Evolutionary conservation across 2,797 vertebrate genomes (phyloP), one percentile per base, ranked within the genome.

Genomic region (Muraenolepis orangiensis): DNA sequence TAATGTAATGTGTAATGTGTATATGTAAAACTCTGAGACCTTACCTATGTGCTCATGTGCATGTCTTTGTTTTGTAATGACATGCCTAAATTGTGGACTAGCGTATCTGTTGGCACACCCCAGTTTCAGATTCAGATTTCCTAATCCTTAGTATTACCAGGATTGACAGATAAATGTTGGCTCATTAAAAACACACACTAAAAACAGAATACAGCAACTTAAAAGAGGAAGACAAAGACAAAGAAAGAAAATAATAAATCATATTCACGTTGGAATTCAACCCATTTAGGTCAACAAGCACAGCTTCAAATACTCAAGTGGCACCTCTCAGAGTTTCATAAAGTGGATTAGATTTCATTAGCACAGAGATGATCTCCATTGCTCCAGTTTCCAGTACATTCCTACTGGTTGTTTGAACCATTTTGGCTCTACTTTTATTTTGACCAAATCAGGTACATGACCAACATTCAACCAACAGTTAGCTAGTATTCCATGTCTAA

Each of bases 381-480:
- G 73, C 1, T 81, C 67, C 34, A 46, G 11, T 61, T 61, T 61
- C 57, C 57, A 61, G 23, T 23, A 61, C 57, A 26, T 79, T 78
- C 82, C 77, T 75, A 77, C 70, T 16, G 2, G 3, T 79, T 66
- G 78, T 82, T 81, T 57, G n/a, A 29, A 80, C 32, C 72, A 57
- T 14, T 12, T 75, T 30, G 75, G 64, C 23, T 64, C 70, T 68
- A 74, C 57, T 28, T 18, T 31, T 16, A 67, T 30, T 31, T 18
- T 6, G 6, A 67, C 4, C 66, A 29, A 67, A 18, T 67, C 66
- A 67, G 66, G n/a, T 26, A 26, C 6, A 61, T 26, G 20, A 61
- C 23, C n/a, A 61, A 61, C n/a, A 61, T 61, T 61, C 6, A 61
- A 61, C 23, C 57, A 61, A 26, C 57, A 26, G 26, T 57, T 20